These are phyloP conservation scores for Cistogaster globosa DNA, from an alignment of 2,888 invertebrate species.

Conservation along the genomic window DNA sequence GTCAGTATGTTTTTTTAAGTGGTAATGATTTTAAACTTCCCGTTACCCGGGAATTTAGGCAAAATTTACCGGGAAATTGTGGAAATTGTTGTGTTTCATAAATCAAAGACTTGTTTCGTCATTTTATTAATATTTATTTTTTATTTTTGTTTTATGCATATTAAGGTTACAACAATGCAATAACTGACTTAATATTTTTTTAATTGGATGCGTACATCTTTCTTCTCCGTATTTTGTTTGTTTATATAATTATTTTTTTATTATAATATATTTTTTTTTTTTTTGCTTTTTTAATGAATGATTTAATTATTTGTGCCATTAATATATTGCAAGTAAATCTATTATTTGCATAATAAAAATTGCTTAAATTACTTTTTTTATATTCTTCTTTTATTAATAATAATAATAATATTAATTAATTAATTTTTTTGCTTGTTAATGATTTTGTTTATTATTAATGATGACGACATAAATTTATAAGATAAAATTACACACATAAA, in stretches of 20 bases:
- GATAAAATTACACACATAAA: conserved; percentile 63
- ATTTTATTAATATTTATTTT: conserved; percentile 67
- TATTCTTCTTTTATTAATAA: conserved; percentile 1
- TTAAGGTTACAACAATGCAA: conserved; percentile 69
- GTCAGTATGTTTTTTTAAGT: too few species aligned
- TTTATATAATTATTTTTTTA: conserved; percentile 33
- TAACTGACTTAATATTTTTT: conserved; percentile 67
- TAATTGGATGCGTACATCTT: conserved; percentile 54
- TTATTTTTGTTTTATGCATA: conserved; percentile 66
- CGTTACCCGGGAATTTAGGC: too few species aligned
- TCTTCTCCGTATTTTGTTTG: conserved; percentile 11
- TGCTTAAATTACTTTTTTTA: conserved; percentile 60
- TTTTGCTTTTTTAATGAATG: conserved; percentile 22
- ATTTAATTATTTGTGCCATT: conserved; percentile 62
- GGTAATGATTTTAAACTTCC: too few species aligned
- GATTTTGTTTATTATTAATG: conserved; percentile 37
- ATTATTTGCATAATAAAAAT: conserved; percentile 62
- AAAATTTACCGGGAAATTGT: too few species aligned
- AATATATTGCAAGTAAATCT: conserved; percentile 63
- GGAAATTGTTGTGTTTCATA: neutral
- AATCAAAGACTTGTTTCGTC: conserved; percentile 14
- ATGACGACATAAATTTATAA: conserved; percentile 62
- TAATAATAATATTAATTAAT: conserved; percentile 39
- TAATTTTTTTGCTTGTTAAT: conserved; percentile 23
- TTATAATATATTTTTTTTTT: too few species aligned